Percentiles rank a stretch among this genome's conserved stretches.
These are phyloP conservation scores for Mesaphorura yosii DNA, from an alignment of 1,140 invertebrate genomes.

Conservation along the genomic window DNA sequence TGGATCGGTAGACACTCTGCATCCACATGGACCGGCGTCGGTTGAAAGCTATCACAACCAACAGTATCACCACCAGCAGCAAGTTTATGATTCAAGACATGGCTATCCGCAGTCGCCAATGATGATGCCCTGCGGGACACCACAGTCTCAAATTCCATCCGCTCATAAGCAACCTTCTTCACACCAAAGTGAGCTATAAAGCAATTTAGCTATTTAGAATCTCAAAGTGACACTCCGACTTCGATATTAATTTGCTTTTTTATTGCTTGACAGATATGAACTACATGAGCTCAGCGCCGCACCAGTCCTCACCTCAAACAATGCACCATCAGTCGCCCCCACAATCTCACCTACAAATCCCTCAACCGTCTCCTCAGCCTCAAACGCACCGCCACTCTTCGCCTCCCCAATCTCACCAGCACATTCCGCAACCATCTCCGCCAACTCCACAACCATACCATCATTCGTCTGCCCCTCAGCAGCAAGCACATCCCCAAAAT, in stretches of 20 bases:
- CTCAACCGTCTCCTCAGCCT: constrained; percentile 31
- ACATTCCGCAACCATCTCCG: constrained; percentile 31
- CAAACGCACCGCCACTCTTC: constrained; percentile 11
- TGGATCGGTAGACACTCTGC: constrained; percentile 15
- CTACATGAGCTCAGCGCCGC: constrained; percentile 15
- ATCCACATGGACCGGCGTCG: constrained; percentile 16
- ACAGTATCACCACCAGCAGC: constrained; percentile 16
- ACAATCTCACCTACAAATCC: constrained; percentile 23
- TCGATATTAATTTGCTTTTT: background rate
- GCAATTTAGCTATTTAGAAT: no score
- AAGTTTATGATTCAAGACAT: constrained; percentile 14
- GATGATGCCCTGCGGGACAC: constrained; percentile 27
- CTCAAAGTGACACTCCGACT: no score
- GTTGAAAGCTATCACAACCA: constrained; percentile 24
- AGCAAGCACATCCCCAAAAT: constrained; percentile 43
- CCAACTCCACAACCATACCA: constrained; percentile 26
- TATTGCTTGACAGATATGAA: constrained; percentile 7
- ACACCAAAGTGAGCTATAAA: constrained; percentile 25
- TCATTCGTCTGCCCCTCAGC: constrained; percentile 32
- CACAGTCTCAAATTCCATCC: constrained; percentile 29
- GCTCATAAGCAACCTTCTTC: no score
- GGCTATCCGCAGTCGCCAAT: constrained; percentile 27
- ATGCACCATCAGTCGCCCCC: constrained; percentile 35
- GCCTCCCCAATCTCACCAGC: constrained; percentile 15
- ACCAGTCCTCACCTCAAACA: constrained; percentile 32